phyloP scores from a whole-genome alignment of 2,888 invertebrate genomes.

The Phlogophora meticulosa region DNA sequence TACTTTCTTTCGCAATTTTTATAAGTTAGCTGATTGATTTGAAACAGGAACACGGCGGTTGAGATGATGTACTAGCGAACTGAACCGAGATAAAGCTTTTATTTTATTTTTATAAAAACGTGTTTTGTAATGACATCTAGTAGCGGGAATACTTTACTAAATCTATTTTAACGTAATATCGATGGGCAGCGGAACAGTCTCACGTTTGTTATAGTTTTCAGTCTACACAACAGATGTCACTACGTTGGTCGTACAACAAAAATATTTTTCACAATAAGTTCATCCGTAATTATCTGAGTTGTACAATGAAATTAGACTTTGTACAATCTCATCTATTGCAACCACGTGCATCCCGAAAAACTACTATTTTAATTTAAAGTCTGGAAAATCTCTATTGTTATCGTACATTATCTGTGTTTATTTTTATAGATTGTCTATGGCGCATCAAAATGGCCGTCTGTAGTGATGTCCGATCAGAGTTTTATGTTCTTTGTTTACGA shows the following conservation, averaged over 20 bases:
- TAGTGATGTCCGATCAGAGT: conserved; percentile 87
- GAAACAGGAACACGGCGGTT: no score
- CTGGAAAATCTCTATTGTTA: conserved; percentile 10
- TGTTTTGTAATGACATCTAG: conserved; percentile 27
- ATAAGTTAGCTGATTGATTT: no score
- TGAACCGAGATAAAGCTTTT: neutral
- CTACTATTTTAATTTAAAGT: neutral
- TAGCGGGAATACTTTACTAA: neutral
- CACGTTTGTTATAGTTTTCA: neutral
- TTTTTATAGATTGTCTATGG: conserved; percentile 81
- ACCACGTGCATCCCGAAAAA: neutral
- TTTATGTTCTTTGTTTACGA: conserved; percentile 90
- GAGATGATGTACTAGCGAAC: no score
- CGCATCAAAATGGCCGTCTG: conserved; percentile 88
- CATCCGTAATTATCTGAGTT: no score
- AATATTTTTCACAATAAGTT: neutral
- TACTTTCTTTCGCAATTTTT: no score
- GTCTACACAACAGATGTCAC: conserved; percentile 27
- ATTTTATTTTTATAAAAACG: neutral
- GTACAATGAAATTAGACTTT: neutral
- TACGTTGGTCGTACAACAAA: rapidly evolving
- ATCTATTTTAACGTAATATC: neutral
- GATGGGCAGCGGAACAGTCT: conserved; percentile 1
- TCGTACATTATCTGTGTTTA: conserved; percentile 53
- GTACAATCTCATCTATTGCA: rapidly evolving